phyloP scores from a whole-genome alignment of 1,140 invertebrate species.

The Phortica variegata region DNA sequence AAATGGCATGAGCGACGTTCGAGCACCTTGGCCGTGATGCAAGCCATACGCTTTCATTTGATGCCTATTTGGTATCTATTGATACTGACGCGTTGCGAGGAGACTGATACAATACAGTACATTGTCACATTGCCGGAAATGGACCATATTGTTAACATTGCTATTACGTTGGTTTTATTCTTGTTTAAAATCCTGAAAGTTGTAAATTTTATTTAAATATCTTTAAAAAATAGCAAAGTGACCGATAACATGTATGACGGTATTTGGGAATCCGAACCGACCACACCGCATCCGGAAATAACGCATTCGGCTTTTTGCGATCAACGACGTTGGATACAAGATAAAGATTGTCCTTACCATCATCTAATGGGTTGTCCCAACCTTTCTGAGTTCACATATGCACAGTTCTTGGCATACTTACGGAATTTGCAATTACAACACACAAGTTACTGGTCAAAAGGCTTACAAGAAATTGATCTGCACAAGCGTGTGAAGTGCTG shows the following conservation, averaged over 20 bases:
- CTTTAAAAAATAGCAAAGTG: no score
- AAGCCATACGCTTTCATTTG: conserved; percentile 23
- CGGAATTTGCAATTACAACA: conserved; percentile 13
- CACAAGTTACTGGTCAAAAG: conserved; percentile 15
- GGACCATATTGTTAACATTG: conserved; percentile 10
- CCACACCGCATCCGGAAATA: no score
- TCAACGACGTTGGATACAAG: conserved; percentile 25
- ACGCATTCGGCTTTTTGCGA: no score
- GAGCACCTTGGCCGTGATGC: conserved; percentile 1
- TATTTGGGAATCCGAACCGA: no score
- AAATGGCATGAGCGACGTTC: conserved; percentile 18
- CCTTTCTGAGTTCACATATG: conserved; percentile 21
- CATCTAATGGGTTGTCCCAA: conserved; percentile 22
- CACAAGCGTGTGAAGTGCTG: no score
- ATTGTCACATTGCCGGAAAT: conserved; percentile 9
- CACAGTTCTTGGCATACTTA: conserved; percentile 53
- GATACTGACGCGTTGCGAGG: conserved; percentile 13
- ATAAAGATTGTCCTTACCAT: conserved; percentile 23
- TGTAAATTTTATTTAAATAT: no score
- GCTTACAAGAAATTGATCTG: no score
- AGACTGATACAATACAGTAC: conserved; percentile 12
- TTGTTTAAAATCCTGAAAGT: no score
- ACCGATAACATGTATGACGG: no score
- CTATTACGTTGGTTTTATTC: conserved; percentile 20
- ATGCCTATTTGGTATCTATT: conserved; percentile 37